These are phyloP conservation scores for Trichonephila clavipes DNA, from an alignment of 1,140 invertebrate genomes.

Conservation along the genomic window DNA sequence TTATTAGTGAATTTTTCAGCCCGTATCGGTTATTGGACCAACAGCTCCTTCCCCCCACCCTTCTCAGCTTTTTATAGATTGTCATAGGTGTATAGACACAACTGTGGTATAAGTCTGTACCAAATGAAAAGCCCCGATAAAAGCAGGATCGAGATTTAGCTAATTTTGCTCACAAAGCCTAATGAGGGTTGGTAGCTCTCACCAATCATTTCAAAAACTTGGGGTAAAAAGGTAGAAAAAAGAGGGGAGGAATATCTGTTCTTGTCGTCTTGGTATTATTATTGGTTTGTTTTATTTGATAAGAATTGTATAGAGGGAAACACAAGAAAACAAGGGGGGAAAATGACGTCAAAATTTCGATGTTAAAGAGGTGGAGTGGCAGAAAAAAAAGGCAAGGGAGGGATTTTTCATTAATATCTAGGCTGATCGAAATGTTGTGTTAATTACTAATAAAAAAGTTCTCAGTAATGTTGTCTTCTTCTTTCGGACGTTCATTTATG, in stretches of 20 bases:
- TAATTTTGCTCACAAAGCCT: slow-evolving; percentile 60
- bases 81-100: slow-evolving; percentile 44
- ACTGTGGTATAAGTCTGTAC: background rate
- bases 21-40: slow-evolving; percentile 71
- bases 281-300: slow-evolving; percentile 76
- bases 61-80: slow-evolving; percentile 52
- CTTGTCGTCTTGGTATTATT: slow-evolving; percentile 72
- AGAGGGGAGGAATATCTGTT: slow-evolving; percentile 25
- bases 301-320: slow-evolving; percentile 59
- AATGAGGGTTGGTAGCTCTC: slow-evolving; percentile 47
- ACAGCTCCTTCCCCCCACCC: background rate
- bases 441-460: slow-evolving; percentile 74
- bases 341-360: slow-evolving; percentile 17
- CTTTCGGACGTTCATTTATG: slow-evolving; percentile 25
- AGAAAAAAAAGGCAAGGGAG: background rate
- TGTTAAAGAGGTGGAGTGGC: background rate
- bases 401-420: slow-evolving; percentile 61
- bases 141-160: slow-evolving; percentile 58
- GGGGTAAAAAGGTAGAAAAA: background rate
- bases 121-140: slow-evolving; percentile 34
- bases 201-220: slow-evolving; percentile 70
- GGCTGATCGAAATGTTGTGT: slow-evolving; percentile 63
- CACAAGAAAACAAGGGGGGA: slow-evolving; percentile 11
- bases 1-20: slow-evolving; percentile 73
- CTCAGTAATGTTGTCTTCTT: slow-evolving; percentile 48